These are phyloP conservation scores for Anguilla japonica DNA, from an alignment of 2,113 vertebrate genomes.

Conservation along the genomic window DNA sequence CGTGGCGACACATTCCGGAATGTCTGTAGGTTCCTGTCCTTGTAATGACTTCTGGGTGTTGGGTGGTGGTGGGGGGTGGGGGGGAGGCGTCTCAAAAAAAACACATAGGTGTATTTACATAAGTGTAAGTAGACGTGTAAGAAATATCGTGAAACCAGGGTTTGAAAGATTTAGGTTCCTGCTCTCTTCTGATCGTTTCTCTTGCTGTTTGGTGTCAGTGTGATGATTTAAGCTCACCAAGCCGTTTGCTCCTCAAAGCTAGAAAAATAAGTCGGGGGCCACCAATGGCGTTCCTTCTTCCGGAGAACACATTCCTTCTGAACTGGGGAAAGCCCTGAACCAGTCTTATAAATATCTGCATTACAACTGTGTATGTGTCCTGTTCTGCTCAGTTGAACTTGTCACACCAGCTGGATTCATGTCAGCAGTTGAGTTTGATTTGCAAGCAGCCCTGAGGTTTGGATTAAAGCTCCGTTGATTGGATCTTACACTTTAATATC, in stretches of 20 bases:
- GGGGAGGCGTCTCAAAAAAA: background rate
- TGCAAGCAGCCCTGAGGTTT: background rate
- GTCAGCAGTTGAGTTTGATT: background rate
- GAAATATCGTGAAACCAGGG: background rate
- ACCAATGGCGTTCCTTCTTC: background rate
- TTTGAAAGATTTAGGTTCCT: background rate
- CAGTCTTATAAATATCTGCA: background rate
- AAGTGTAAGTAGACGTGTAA: too few relatives aligned
- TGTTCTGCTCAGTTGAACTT: background rate
- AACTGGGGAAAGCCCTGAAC: background rate
- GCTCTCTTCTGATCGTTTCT: background rate
- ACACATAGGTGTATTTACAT: background rate
- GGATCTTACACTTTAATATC: too few relatives aligned
- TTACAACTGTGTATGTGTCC: background rate
- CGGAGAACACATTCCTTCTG: background rate
- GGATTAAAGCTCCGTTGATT: background rate
- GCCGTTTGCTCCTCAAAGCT: background rate
- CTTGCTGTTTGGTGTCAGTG: background rate
- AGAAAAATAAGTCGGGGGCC: background rate
- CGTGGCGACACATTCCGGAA: background rate
- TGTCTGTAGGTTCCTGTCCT: constrained; percentile 18
- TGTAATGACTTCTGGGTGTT: background rate
- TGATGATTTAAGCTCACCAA: background rate
- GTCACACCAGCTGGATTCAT: background rate
- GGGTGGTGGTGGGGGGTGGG: too few relatives aligned